Conservation (phyloP, 2,797 vertebrate genomes). For the Onychomys leucogaster region DNA sequence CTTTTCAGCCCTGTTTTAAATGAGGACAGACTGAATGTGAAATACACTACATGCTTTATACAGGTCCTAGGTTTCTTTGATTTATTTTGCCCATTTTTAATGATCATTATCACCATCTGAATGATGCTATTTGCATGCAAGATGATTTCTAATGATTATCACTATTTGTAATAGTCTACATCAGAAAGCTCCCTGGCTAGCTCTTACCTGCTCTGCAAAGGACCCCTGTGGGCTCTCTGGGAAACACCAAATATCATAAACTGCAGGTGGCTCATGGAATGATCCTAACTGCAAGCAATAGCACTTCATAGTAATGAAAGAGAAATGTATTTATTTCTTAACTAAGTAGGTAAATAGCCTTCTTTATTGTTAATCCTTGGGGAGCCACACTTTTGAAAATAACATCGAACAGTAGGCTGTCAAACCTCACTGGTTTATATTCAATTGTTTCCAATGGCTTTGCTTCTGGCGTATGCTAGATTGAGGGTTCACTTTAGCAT, state of each 20-base stretch:
- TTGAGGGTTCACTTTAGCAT: constrained; percentile 54
- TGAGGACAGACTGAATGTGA: not conserved
- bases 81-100: constrained; percentile 66
- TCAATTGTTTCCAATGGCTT: constrained; percentile 72
- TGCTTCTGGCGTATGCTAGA: constrained; percentile 40
- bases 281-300: constrained; percentile 75
- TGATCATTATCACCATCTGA: constrained; percentile 73
- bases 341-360: constrained; percentile 83
- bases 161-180: constrained; percentile 82
- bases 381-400: constrained; percentile 76
- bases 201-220: constrained; percentile 83
- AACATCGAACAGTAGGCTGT: constrained; percentile 64
- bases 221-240: constrained; percentile 76
- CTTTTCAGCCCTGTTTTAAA: constrained; percentile 52
- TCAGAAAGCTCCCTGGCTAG: constrained; percentile 80
- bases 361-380: constrained; percentile 75
- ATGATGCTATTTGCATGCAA: constrained; percentile 77
- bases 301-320: constrained; percentile 80
- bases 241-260: constrained; percentile 79
- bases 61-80: constrained; percentile 42
- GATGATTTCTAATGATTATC: constrained; percentile 83
- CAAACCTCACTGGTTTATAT: constrained; percentile 74
- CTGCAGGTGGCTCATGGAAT: constrained; percentile 82
- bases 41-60: constrained; percentile 10
- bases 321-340: constrained; percentile 82